Evolutionary conservation across 1,140 invertebrate species (phyloP), one percentile per base, ranked within the genome.

Genomic region (Muscidifurax raptorellus): DNA sequence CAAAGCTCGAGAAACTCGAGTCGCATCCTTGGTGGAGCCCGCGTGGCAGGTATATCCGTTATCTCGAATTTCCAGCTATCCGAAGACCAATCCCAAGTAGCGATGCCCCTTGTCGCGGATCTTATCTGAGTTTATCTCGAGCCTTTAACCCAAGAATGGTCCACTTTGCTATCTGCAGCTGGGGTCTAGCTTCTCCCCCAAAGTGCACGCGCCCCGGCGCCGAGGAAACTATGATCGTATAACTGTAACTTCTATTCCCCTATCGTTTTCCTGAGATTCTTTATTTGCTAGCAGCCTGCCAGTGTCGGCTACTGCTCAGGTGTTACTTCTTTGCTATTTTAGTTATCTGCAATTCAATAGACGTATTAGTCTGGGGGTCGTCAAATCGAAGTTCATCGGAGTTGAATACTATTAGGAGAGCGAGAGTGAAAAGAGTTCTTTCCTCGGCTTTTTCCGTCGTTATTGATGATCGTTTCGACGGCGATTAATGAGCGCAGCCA

Each of bases 141-240:
- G 47, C 32, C 74, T 75, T 74, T 75, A 82, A 75, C 25, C 80
- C 69, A 76, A 28, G 72, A 82, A 82, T 72, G 25, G 81, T 82
- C 72, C 36, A 82, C 69, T 76, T 82, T 66, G 72, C 47, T 47
- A 9, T 15, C 18, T 76, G 52, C 44, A 76, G 52, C 81, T 82
- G 59, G 71, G 74, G 25, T 30, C 75, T 77, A 59, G 44, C 74
- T 44, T 27, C 40, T 44, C 40, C 15, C 40, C 74, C 18, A n/a
- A 59, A 22, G 18, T 59, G 52, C 22, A 59, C 6, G 52, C 52
- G 66, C 66, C n/a, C 25, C 27, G 3, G 12, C 66, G 66, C 10
- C 1, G 25, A 30, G 66, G 66, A 69, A 80, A 80, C 36, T 69
- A 80, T 80, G 36, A 69, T 69, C 32, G 64, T 80, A n/a, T n/a